These are phyloP conservation scores for Elachura formosa DNA, from an alignment of 2,113 vertebrate species.

Conservation along the genomic window DNA sequence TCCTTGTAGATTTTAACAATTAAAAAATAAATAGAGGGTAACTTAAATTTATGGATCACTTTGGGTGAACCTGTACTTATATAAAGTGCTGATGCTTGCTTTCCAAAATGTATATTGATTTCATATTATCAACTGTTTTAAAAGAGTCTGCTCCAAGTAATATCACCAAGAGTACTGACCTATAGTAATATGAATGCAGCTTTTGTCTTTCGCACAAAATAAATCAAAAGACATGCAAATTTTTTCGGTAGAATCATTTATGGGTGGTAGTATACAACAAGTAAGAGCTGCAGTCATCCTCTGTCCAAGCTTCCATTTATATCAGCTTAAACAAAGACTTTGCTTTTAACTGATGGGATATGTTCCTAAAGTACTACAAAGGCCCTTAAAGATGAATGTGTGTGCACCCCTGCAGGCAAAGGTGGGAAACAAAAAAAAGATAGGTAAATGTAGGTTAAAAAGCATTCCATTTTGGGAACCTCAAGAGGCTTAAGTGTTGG, in stretches of 20 bases:
- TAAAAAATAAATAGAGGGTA: not conserved
- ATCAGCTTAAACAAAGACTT: not conserved
- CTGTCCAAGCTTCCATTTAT: not conserved
- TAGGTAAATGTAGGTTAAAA: not conserved
- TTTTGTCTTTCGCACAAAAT: not conserved
- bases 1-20: not conserved
- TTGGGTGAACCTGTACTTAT: not conserved
- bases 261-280: not conserved
- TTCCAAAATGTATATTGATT: not conserved
- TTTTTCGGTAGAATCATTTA: not conserved
- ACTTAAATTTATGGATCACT: not conserved
- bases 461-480: not conserved
- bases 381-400: not conserved
- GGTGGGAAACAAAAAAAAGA: not conserved
- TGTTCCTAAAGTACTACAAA: not conserved
- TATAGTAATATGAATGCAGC: not conserved
- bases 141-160: not conserved
- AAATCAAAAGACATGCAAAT: not conserved
- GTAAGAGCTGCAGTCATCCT: not conserved
- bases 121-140: not conserved
- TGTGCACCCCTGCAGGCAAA: not conserved
- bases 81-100: not conserved
- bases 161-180: not conserved
- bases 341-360: not conserved
- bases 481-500: not conserved